These are phyloP conservation scores for Antheraea pernyi DNA, from an alignment of 1,140 invertebrate genomes.

Conservation along the genomic window DNA sequence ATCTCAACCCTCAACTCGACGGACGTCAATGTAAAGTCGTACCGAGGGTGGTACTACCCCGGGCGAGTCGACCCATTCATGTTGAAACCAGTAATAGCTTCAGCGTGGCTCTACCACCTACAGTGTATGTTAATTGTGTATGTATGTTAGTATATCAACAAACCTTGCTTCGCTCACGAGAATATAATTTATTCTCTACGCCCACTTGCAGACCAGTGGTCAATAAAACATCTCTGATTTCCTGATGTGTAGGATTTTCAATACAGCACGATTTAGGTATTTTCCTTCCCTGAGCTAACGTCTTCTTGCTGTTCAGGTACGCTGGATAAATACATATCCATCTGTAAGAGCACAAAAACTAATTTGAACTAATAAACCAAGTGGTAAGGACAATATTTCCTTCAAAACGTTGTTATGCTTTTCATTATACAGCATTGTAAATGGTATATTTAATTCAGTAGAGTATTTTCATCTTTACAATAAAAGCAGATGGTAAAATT, in stretches of 20 bases:
- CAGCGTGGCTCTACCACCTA: too few species aligned
- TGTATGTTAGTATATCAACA: neutral
- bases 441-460: too few species aligned
- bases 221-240: conserved; percentile 95
- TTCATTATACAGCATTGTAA: too few species aligned
- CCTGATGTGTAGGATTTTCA: conserved; percentile 95
- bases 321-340: conserved; percentile 99
- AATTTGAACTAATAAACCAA: neutral
- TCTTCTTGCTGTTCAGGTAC: conserved; percentile 97
- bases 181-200: conserved; percentile 97
- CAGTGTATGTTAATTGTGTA: too few species aligned
- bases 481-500: neutral
- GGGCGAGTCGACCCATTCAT: too few species aligned
- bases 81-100: too few species aligned
- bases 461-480: too few species aligned
- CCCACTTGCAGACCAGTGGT: conserved; percentile 90
- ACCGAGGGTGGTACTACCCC: too few species aligned
- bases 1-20: too few species aligned
- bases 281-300: conserved; percentile 91
- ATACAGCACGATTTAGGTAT: conserved; percentile 92
- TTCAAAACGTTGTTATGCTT: too few species aligned
- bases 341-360: conserved; percentile 73
- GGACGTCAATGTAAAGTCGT: too few species aligned
- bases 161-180: conserved; percentile 93
- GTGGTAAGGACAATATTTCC: too few species aligned